These are phyloP conservation scores for Hoplias malabaricus DNA, from an alignment of 2,113 vertebrate species.

Conservation along the genomic window DNA sequence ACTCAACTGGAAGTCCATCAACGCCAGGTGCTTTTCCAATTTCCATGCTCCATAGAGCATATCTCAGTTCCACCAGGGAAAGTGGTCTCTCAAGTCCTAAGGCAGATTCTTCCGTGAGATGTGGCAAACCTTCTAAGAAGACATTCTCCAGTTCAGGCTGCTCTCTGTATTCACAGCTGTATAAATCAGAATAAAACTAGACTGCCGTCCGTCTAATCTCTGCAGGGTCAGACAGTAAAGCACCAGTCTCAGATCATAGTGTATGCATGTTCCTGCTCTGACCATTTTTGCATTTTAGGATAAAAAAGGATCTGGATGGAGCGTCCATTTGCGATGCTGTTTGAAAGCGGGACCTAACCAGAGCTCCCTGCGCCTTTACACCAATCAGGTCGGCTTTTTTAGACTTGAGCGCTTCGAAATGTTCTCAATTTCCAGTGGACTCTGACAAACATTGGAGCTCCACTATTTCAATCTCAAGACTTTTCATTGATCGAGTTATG, in stretches of 20 bases:
- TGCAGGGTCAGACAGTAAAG: not conserved
- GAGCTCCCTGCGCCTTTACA: not conserved
- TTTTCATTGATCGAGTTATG: not conserved
- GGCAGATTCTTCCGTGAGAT: not conserved
- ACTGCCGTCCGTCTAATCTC: not conserved
- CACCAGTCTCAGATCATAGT: not conserved
- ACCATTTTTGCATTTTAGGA: not conserved
- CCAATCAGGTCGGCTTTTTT: too few species aligned
- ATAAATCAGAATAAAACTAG: not conserved
- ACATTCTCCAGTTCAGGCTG: not conserved
- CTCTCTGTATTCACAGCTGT: not conserved
- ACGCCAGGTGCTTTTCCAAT: not conserved
- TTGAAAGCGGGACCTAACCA: not conserved
- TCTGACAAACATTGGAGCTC: not conserved
- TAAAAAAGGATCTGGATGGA: not conserved
- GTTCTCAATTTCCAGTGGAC: not conserved
- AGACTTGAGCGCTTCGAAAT: too few species aligned
- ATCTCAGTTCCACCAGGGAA: not conserved
- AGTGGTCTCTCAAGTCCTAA: not conserved
- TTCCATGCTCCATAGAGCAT: not conserved
- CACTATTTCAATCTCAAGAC: not conserved
- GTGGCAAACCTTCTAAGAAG: not conserved
- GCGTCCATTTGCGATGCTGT: too few species aligned
- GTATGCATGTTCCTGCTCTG: not conserved
- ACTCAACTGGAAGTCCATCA: slow-evolving; percentile 7